These are phyloP conservation scores for Pterocles gutturalis DNA, from an alignment of 2,113 vertebrate species.

Conservation along the genomic window DNA sequence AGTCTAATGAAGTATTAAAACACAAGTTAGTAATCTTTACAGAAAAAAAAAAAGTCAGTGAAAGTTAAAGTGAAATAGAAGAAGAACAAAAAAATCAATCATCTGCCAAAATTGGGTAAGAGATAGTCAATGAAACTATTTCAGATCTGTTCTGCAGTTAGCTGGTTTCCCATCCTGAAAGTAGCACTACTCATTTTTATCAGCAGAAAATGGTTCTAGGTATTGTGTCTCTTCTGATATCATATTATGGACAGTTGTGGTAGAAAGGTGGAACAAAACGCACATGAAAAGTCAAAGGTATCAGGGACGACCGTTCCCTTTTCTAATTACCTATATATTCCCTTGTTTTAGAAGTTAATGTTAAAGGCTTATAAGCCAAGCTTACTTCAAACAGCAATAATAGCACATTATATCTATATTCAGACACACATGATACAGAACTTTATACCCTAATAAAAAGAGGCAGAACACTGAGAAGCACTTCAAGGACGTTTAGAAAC, in stretches of 20 bases:
- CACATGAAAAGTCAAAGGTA: not conserved
- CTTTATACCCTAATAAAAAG: not conserved
- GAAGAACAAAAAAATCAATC: not conserved
- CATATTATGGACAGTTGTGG: not conserved
- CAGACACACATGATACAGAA: not conserved
- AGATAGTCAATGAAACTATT: not conserved
- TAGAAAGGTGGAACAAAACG: not conserved
- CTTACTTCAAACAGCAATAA: not conserved
- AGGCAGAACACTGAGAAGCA: not conserved
- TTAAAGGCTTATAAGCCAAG: not conserved
- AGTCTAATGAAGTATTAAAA: not conserved
- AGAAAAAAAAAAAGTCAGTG: not conserved
- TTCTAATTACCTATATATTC: not conserved
- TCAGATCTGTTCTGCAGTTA: conserved; percentile 9
- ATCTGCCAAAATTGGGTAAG: not conserved
- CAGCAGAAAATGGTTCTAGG: not conserved
- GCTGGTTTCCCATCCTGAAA: not conserved
- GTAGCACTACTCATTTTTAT: not conserved
- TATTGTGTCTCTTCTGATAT: not conserved
- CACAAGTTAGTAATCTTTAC: not conserved
- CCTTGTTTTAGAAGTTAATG: not conserved
- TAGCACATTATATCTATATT: not conserved
- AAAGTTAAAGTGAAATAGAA: not conserved
- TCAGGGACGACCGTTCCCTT: not conserved
- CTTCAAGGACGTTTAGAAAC: not conserved